Percentiles rank a stretch among this genome's conserved stretches.
Conservation (phyloP, 2,888 invertebrate species). For the Oxyscelio sp. region DNA sequence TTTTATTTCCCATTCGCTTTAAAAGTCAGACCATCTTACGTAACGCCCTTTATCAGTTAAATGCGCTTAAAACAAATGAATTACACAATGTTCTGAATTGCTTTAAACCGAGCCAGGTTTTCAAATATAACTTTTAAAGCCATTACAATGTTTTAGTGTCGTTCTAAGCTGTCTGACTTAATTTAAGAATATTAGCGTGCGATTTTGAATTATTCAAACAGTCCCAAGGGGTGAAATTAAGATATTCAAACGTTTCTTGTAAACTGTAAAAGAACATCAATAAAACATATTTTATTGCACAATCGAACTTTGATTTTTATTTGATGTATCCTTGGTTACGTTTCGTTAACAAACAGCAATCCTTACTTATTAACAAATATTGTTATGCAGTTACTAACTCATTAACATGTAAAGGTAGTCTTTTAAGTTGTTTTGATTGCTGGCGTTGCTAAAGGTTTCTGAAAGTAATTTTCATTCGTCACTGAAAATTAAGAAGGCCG, state of each 20-base stretch:
- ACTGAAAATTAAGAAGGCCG: constrained; percentile 2
- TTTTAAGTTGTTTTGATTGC: not conserved
- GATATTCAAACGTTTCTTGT: no score
- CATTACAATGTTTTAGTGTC: constrained; percentile 19
- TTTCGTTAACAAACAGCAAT: not conserved
- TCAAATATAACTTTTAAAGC: constrained; percentile 22
- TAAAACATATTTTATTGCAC: constrained; percentile 4
- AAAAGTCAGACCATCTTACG: not conserved
- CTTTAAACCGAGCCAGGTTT: constrained; percentile 10
- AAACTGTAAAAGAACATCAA: not conserved
- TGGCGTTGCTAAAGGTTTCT: constrained; percentile 1
- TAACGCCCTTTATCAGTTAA: not conserved
- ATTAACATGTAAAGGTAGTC: constrained; percentile 7
- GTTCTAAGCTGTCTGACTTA: constrained; percentile 9
- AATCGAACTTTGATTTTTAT: constrained; percentile 24
- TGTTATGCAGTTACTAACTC: constrained; percentile 10
- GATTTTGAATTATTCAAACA: constrained; percentile 15
- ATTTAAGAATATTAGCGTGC: constrained; percentile 17
- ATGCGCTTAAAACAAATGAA: constrained; percentile 25
- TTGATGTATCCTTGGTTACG: not conserved
- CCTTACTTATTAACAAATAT: constrained; percentile 10
- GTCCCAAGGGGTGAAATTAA: not conserved
- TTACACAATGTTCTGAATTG: constrained; percentile 6
- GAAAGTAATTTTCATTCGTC: constrained; percentile 7
- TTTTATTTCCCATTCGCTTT: not conserved